Evolutionary conservation across 2,797 vertebrate species (phyloP).

Genomic region (Enteromius anoplus): DNA sequence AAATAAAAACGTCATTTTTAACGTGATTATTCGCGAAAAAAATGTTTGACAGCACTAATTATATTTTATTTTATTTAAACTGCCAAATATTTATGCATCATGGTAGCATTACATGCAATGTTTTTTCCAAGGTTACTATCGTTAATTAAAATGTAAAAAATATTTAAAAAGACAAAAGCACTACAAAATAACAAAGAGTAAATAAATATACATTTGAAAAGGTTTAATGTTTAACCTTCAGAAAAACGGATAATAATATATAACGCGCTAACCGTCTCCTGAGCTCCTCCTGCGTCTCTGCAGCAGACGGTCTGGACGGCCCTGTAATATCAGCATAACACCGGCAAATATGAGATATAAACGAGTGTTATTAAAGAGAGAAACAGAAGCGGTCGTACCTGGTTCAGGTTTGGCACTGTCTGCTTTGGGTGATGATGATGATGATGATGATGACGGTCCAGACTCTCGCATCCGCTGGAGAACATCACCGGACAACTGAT

Average conservation of each 20-base stretch:
- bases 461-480: conserved; percentile 74
- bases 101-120: neutral
- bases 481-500: conserved; percentile 77
- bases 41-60: no score
- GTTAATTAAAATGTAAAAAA: neutral
- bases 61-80: neutral
- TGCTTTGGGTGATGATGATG: conserved; percentile 11
- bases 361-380: neutral
- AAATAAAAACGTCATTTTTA: no score
- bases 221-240: no score
- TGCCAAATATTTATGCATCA: neutral
- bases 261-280: conserved; percentile 70
- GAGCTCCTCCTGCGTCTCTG: conserved; percentile 74
- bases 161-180: neutral
- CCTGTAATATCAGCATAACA: conserved; percentile 44
- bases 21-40: no score
- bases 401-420: conserved; percentile 58
- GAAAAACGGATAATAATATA: neutral
- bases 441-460: conserved; percentile 49
- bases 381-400: conserved; percentile 56
- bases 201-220: no score
- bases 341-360: neutral
- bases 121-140: neutral
- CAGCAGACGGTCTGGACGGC: conserved; percentile 37
- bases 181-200: neutral